Percentiles rank a stretch among this genome's conserved stretches.
Evolutionary conservation across 2,888 invertebrate genomes (phyloP).

Genomic region (Stegophylla sp.): DNA sequence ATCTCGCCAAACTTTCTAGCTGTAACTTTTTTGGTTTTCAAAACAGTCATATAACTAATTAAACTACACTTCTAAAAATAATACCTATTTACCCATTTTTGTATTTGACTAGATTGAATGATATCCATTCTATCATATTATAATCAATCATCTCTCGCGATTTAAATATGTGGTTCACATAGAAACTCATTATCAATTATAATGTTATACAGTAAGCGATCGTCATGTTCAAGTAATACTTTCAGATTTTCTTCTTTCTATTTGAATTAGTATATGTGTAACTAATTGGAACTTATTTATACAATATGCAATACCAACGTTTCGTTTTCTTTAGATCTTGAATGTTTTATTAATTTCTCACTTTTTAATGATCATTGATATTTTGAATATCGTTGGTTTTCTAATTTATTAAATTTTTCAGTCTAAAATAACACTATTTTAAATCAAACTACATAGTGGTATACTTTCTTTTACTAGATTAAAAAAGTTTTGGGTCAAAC

Average conservation of each 20-base stretch:
- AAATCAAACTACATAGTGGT: too few species aligned
- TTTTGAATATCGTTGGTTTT: not conserved
- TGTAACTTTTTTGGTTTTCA: not conserved
- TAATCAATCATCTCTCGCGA: constrained; percentile 16
- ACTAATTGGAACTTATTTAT: constrained; percentile 15
- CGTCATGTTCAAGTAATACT: constrained; percentile 19
- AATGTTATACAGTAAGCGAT: constrained; percentile 22
- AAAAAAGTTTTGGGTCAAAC: not conserved
- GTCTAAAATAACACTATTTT: too few species aligned
- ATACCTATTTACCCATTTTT: not conserved
- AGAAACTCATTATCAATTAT: constrained; percentile 5
- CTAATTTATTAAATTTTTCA: not conserved
- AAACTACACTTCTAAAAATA: not conserved
- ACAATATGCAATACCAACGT: not conserved
- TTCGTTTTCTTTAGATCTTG: not conserved
- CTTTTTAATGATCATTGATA: not conserved
- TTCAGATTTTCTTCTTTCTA: constrained; percentile 37
- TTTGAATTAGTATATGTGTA: not conserved
- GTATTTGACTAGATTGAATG: not conserved
- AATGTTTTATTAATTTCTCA: constrained; percentile 5
- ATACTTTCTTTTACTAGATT: not conserved
- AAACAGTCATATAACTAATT: not conserved
- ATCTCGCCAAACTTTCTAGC: constrained; percentile 4
- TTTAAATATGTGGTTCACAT: not conserved
- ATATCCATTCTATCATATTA: not conserved